Percentiles rank a stretch among this genome's conserved stretches.
phyloP scores from a whole-genome alignment of 2,888 invertebrate species.

The Hetaerina titia region DNA sequence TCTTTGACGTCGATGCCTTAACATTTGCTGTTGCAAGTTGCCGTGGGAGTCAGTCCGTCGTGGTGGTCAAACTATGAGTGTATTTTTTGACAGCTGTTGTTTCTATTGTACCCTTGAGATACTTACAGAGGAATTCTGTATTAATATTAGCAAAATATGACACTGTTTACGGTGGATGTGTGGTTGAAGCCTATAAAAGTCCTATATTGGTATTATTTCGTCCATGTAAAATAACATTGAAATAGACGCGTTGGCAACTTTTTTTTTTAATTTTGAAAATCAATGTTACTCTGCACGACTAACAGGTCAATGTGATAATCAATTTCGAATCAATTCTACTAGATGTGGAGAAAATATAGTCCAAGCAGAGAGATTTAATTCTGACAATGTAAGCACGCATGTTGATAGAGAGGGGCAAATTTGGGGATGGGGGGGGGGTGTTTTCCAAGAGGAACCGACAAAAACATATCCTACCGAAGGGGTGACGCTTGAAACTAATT shows the following conservation, averaged over 20 bases:
- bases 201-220: too few species aligned
- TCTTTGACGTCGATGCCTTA: too few species aligned
- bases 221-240: too few species aligned
- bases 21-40: too few species aligned
- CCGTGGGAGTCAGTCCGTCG: too few species aligned
- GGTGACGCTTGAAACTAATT: slow-evolving; percentile 26
- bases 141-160: too few species aligned
- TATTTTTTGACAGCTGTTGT: too few species aligned
- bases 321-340: neutral
- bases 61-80: too few species aligned
- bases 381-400: neutral
- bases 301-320: neutral
- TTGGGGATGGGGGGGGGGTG: neutral
- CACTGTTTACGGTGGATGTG: too few species aligned
- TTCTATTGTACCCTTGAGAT: too few species aligned
- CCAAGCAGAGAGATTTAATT: neutral
- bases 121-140: too few species aligned
- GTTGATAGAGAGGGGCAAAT: neutral
- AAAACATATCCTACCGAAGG: neutral
- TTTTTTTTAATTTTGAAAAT: neutral
- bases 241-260: neutral
- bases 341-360: neutral
- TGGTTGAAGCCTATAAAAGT: too few species aligned
- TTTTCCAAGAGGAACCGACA: slow-evolving; percentile 7
- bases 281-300: neutral